These are phyloP conservation scores for Erannis defoliaria DNA, from an alignment of 2,888 invertebrate genomes.

Conservation along the genomic window DNA sequence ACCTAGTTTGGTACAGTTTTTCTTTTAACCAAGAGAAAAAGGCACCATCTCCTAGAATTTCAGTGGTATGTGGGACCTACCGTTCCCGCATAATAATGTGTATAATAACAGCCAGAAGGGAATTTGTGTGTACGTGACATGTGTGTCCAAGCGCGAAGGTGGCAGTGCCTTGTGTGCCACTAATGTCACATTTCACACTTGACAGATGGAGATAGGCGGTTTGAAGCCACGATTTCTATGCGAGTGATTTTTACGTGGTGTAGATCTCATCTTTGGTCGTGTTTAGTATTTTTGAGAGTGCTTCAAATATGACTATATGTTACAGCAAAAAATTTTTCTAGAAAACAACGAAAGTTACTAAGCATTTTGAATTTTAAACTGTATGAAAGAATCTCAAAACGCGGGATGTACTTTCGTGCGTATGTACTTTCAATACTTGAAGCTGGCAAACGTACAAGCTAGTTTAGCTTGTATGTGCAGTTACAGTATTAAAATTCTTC, in stretches of 20 bases:
- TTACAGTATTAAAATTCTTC: constrained; percentile 20
- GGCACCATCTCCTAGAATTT: constrained; percentile 34
- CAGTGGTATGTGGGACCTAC: constrained; percentile 32
- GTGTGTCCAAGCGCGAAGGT: constrained; percentile 32
- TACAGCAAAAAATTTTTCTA: too few species aligned
- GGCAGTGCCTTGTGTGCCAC: constrained; percentile 28
- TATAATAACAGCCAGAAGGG: constrained; percentile 45
- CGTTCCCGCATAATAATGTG: constrained; percentile 47
- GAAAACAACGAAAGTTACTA: too few species aligned
- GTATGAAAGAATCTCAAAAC: too few species aligned
- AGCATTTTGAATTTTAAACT: too few species aligned
- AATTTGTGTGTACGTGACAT: constrained; percentile 49
- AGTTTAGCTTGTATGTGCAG: too few species aligned
- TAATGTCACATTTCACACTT: constrained; percentile 53
- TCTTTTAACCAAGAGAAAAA: constrained; percentile 15
- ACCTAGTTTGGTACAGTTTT: neutral
- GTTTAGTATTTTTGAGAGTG: neutral
- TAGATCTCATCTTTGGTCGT: constrained; percentile 13
- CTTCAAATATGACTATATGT: neutral
- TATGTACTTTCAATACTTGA: too few species aligned
- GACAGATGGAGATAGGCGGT: constrained; percentile 49
- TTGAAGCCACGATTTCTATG: constrained; percentile 44
- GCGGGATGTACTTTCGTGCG: too few species aligned
- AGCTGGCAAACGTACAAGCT: neutral
- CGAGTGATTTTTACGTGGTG: constrained; percentile 21